These are phyloP conservation scores for Catocala fraxini DNA, from an alignment of 2,888 invertebrate genomes.

Conservation along the genomic window DNA sequence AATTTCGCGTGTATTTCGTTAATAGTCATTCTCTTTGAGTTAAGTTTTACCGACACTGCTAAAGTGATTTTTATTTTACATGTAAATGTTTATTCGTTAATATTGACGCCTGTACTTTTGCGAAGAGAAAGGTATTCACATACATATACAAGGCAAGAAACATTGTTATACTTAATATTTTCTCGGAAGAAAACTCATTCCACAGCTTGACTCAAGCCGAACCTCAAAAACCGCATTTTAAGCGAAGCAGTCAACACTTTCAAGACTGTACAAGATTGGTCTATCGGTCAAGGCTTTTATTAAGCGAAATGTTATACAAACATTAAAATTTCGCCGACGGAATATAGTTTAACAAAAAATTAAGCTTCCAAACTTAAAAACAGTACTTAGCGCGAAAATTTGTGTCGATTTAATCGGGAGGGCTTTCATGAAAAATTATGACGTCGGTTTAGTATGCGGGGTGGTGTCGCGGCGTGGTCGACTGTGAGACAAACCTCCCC, in stretches of 20 bases:
- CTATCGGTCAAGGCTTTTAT: no score
- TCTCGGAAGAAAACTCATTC: no score
- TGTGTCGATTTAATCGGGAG: conserved; percentile 68
- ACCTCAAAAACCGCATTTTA: no score
- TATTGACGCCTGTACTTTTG: no score
- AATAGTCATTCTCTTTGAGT: conserved; percentile 38
- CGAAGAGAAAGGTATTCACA: no score
- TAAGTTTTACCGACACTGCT: conserved; percentile 6
- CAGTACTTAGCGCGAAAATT: conserved; percentile 44
- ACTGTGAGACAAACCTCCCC: conserved; percentile 67
- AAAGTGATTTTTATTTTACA: conserved; percentile 16
- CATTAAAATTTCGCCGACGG: neutral
- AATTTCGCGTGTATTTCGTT: conserved; percentile 64
- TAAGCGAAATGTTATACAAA: neutral
- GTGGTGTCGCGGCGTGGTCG: conserved; percentile 62
- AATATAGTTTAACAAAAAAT: conserved; percentile 12
- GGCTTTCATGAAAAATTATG: conserved; percentile 81
- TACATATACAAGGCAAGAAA: no score
- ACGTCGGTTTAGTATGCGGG: conserved; percentile 81
- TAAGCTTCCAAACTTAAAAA: conserved; percentile 27
- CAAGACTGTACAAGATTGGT: no score
- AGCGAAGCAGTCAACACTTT: no score
- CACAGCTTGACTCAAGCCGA: no score
- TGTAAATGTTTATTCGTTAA: conserved; percentile 23
- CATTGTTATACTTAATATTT: no score